These are phyloP conservation scores for Drosophila lowei DNA, from an alignment of 1,140 invertebrate genomes.

Conservation along the genomic window DNA sequence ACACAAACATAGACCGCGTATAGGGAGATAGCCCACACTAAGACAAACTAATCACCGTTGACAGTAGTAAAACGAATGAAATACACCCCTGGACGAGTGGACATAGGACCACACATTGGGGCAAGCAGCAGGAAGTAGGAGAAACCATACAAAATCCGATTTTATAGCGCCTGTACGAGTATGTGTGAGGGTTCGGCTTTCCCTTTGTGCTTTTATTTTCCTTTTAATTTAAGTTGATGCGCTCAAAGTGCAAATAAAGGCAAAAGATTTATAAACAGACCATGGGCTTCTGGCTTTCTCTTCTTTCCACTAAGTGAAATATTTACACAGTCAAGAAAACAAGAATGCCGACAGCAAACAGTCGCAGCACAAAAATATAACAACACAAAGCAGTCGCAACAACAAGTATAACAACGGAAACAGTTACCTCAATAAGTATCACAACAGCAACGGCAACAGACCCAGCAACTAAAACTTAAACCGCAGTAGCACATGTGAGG, in stretches of 20 bases:
- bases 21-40: constrained; percentile 30
- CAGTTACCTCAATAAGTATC: no score
- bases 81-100: constrained; percentile 40
- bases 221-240: constrained; percentile 77
- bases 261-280: constrained; percentile 72
- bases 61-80: constrained; percentile 52
- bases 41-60: constrained; percentile 74
- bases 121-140: not conserved
- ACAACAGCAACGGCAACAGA: no score
- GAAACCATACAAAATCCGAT: constrained; percentile 27
- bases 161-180: constrained; percentile 45
- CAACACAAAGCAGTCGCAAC: not conserved
- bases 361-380: constrained; percentile 25
- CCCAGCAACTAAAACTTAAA: constrained; percentile 14
- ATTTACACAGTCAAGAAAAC: constrained; percentile 36
- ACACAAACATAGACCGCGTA: constrained; percentile 12
- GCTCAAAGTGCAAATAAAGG: constrained; percentile 71
- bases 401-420: not conserved
- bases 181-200: constrained; percentile 23
- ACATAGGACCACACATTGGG: constrained; percentile 32
- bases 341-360: constrained; percentile 12
- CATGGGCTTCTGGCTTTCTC: constrained; percentile 8
- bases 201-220: constrained; percentile 54
- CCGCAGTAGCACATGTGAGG: constrained; percentile 40
- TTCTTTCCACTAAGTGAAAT: constrained; percentile 49